A percentile compares a stretch with the other conserved stretches of the same genome.
phyloP scores from a whole-genome alignment of 1,140 invertebrate genomes.

The Drosophila malerkotliana region DNA sequence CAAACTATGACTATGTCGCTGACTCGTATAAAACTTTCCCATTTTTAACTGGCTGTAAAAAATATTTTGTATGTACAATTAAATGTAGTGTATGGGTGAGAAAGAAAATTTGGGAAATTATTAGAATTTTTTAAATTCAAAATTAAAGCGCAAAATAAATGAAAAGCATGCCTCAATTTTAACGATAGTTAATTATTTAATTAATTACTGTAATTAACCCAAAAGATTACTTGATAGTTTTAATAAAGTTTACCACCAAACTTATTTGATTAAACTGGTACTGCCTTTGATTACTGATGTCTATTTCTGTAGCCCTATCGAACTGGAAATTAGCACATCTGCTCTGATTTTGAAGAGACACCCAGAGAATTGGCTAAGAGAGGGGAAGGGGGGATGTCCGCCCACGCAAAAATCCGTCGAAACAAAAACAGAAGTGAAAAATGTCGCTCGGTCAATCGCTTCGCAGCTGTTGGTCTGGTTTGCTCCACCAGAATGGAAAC shows the following conservation, averaged over 20 bases:
- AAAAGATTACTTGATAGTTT: no score
- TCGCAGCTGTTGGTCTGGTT: slow-evolving; percentile 67
- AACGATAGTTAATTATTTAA: no score
- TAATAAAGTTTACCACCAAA: neutral
- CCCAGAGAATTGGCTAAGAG: neutral
- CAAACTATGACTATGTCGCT: slow-evolving; percentile 72
- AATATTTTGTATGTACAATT: slow-evolving; percentile 8
- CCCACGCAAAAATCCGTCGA: slow-evolving; percentile 34
- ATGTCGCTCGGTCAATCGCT: slow-evolving; percentile 78
- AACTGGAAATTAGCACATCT: slow-evolving; percentile 14
- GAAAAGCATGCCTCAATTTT: no score
- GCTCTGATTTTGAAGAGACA: slow-evolving; percentile 1
- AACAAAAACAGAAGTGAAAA: slow-evolving; percentile 49
- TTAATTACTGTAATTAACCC: no score
- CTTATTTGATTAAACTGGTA: neutral
- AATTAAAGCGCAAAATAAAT: neutral
- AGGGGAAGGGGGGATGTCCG: slow-evolving; percentile 12
- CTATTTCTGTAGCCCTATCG: neutral
- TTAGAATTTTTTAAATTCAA: slow-evolving; percentile 1
- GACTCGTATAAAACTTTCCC: slow-evolving; percentile 54
- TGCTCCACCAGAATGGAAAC: slow-evolving; percentile 50
- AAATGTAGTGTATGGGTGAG: slow-evolving; percentile 2
- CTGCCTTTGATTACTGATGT: no score
- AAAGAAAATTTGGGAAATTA: neutral
- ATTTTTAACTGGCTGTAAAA: slow-evolving; percentile 60